Base-by-base conservation (phyloP, 2,797 vertebrate species). In the Triplophysa yarkandensis region DNA sequence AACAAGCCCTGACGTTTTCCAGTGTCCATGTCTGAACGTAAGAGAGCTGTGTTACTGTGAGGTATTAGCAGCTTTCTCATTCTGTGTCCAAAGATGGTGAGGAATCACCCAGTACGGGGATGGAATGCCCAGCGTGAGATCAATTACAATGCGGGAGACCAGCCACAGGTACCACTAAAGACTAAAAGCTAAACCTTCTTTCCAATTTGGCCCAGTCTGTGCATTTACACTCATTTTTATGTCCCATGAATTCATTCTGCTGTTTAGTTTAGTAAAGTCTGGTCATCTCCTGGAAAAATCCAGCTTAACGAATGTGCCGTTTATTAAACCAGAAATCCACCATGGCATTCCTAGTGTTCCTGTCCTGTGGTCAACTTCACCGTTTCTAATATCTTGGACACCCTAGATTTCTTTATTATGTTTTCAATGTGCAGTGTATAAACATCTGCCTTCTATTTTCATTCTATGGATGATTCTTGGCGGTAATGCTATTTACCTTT, bases 61-160 rank as follows among this genome's bases (percentile, higher is more conserved):
- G 28, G 25, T 48, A 19, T 46, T 63, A 17, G 52, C 60, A 62
- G 71, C 69, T 41, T 58, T 77, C 50, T 77, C 60, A 73, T 80
- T 80, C 64, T 77, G 74, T 77, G 74, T 69, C 75, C 66, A 65
- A 80, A 77, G 79, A 70, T 77, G 65, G 70, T 80, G 75, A 73
- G 75, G 60, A 73, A 74, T 80, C 75, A 64, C 70, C 63, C 66
- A 69, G 48, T 80, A 66, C 65, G 70, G 64, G 78, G 78, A 69
- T 76, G 69, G 71, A 77, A 67, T 55, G 65, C 66, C 68, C 79
- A 62, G 32, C 76, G 70, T 50, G 74, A 80, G 70, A 54, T n/a
- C 71, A 69, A 69, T 80, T 76, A 74, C 58, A 73, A 32, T 73
- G 23, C 61, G 60, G 79, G 66, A 77, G 65, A 70, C 70, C 75